Conservation (phyloP, 2,797 vertebrate genomes). For the Synaphobranchus kaupii region DNA sequence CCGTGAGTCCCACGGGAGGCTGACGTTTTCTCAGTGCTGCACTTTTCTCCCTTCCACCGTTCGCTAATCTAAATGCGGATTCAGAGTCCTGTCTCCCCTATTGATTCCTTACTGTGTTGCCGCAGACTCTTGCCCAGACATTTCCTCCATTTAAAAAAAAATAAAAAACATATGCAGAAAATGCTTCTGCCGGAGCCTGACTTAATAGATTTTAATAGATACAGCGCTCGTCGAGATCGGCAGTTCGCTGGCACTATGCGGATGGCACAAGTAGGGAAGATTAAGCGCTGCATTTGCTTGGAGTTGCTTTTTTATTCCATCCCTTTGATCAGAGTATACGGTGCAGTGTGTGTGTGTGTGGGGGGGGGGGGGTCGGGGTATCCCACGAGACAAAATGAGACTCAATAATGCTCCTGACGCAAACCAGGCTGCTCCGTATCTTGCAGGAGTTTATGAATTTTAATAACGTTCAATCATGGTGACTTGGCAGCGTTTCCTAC, state of each 20-base stretch:
- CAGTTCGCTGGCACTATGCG: background rate
- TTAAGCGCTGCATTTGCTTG: slow-evolving; percentile 18
- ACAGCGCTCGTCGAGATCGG: slow-evolving; percentile 8
- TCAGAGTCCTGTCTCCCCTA: background rate
- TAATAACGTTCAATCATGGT: slow-evolving; percentile 49
- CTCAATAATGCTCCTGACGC: slow-evolving; percentile 46
- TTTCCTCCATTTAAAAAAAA: background rate
- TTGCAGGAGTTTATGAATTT: slow-evolving; percentile 46
- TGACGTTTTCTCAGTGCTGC: slow-evolving; percentile 3
- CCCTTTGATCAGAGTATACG: slow-evolving; percentile 35
- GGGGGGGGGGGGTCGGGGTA: background rate
- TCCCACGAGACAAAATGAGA: slow-evolving; percentile 32
- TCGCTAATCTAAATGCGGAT: slow-evolving; percentile 27
- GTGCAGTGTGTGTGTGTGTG: background rate
- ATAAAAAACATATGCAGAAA: background rate
- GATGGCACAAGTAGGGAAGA: background rate
- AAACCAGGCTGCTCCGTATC: slow-evolving; percentile 41
- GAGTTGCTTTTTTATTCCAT: slow-evolving; percentile 19
- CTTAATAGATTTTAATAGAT: background rate
- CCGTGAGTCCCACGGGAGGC: background rate
- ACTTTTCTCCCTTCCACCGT: slow-evolving; percentile 14
- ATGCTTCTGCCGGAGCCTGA: background rate
- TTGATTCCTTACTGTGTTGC: background rate
- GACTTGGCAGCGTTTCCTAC: slow-evolving; percentile 43
- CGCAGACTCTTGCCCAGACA: background rate